Conservation (phyloP, 92 coral and sea anemone genomes). For the Paragorgia papillata region DNA sequence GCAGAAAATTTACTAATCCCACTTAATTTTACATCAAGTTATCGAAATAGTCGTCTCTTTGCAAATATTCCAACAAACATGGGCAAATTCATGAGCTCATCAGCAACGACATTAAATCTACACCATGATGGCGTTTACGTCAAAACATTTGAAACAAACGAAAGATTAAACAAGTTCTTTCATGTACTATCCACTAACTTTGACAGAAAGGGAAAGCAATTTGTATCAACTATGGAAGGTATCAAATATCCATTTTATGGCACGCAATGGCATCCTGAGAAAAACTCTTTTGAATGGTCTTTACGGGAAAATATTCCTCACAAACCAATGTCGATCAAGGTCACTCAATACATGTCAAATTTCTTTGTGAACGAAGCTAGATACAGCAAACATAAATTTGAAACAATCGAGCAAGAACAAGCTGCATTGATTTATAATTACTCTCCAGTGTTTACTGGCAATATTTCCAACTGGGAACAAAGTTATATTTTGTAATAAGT, state of each 20-base stretch:
- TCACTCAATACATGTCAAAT: too few species aligned
- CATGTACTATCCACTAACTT: constrained; percentile 69
- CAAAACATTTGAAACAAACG: constrained; percentile 57
- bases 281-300: constrained; percentile 81
- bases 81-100: constrained; percentile 42
- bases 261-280: constrained; percentile 95
- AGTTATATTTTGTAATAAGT: too few species aligned
- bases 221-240: constrained; percentile 85
- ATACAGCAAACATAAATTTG: too few species aligned
- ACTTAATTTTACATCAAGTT: constrained; percentile 55
- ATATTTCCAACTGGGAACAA: too few species aligned
- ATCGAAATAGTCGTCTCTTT: constrained; percentile 58
- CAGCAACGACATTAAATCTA: constrained; percentile 61
- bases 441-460: too few species aligned
- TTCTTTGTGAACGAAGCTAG: too few species aligned
- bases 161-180: constrained; percentile 51
- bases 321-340: too few species aligned
- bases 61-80: constrained; percentile 54
- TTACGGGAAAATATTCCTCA: too few species aligned
- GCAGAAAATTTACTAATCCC: constrained; percentile 66
- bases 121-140: constrained; percentile 50
- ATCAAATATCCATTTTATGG: constrained; percentile 73
- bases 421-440: too few species aligned
- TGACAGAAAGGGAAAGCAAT: constrained; percentile 70
- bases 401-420: too few species aligned